Evolutionary conservation across 2,113 vertebrate genomes (phyloP).

Genomic region (Australoheros scitulus): DNA sequence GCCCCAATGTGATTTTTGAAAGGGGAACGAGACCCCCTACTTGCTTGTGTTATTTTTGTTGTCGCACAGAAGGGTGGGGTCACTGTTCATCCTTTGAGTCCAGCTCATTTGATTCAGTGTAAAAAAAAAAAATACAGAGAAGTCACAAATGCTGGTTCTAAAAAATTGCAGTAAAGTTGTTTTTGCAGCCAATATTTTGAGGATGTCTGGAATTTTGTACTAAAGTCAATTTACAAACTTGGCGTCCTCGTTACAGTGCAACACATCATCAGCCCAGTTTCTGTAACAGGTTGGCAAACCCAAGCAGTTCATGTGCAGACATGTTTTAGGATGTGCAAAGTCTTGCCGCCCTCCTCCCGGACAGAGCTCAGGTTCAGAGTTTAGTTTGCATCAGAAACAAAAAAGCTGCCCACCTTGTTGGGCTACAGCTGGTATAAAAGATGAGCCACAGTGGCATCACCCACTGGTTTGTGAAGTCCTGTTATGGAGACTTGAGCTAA

Average conservation of each 20-base stretch:
- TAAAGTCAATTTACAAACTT: constrained; percentile 25
- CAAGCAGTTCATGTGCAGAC: constrained; percentile 14
- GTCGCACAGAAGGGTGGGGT: constrained; percentile 80
- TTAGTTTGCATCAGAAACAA: constrained; percentile 19
- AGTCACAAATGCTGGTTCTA: constrained; percentile 78
- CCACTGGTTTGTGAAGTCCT: background rate
- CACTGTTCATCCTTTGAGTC: constrained; percentile 79
- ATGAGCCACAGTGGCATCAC: background rate
- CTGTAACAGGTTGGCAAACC: constrained; percentile 18
- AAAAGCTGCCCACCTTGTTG: constrained; percentile 7
- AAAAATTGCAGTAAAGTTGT: constrained; percentile 75
- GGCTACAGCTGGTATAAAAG: constrained; percentile 7
- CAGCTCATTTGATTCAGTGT: constrained; percentile 69
- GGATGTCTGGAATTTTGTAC: constrained; percentile 67
- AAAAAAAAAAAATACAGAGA: constrained; percentile 67
- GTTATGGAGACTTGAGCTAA: background rate
- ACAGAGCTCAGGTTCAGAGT: constrained; percentile 55
- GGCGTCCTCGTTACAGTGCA: background rate
- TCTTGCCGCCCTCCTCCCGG: background rate
- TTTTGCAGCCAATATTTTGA: constrained; percentile 73
- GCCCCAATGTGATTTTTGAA: constrained; percentile 76
- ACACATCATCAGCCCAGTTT: constrained; percentile 10
- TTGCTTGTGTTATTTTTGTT: constrained; percentile 69
- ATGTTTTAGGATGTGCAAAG: background rate
- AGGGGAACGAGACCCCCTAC: constrained; percentile 61